Base-by-base conservation (phyloP, 2,797 vertebrate species). In the Heliangelus exortis region DNA sequence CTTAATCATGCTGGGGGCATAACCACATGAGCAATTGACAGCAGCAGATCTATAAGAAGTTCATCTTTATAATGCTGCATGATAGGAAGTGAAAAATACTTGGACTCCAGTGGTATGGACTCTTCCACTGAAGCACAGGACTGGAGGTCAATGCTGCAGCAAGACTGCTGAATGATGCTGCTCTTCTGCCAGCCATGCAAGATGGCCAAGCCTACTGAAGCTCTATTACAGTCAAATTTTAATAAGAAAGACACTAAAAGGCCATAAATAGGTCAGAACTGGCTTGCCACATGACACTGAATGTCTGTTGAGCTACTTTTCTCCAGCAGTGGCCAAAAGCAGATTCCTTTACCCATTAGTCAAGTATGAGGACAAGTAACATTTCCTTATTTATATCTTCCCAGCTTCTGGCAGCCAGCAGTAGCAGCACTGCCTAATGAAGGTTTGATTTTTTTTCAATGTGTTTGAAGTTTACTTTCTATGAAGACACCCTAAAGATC, bases 381-480 rank as follows among this genome's bases (percentile, higher is more conserved):
- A 92, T 93, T 78, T 85, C 87, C 90, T 94, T 92, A 94, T 87
- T 95, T 93, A 53, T 85, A 92, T 89, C 78, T 80, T 25, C 50
- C 9, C 61, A 83, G 84, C 81, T 91, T 39, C 92, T 91, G 90
- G 92, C 84, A 89, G 75, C 36, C 20, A 79, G 91, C 89, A 91
- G 87, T 23, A 84, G 91, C 74, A 87, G 78, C n/a, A 21, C 65
- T 58, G 86, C 71, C 81, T 93, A 92, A 93, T 7, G 2, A 95
- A 85, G 68, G n/a, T 62, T 57, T 77, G 81, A 92, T 84, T 75
- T 65, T 34, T 95, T 94, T 85, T 91, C 93, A 94, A 95, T 85
- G 61, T 36, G 53, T 67, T 83, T 78, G 58, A 85, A 65, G 82
- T 84, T 74, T 83, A 65, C 84, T 66, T 73, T 89, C 72, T 50